Conservation (phyloP, 2,888 invertebrate species). For the Orthonychiurus folsomi region DNA sequence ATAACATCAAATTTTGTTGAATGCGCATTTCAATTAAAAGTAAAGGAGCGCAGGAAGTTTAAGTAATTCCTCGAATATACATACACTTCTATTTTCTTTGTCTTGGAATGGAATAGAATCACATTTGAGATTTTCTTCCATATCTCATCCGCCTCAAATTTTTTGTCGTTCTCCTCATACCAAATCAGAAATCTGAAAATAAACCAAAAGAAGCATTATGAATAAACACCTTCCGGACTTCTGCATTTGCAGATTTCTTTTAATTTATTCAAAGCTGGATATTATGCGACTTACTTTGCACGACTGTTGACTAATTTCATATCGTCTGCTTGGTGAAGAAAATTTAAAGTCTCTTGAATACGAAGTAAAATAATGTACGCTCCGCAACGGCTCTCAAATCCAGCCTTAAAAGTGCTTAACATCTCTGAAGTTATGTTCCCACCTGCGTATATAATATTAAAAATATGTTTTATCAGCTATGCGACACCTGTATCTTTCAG, state of each 20-base stretch:
- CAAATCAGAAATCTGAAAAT: slow-evolving; percentile 35
- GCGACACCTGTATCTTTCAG: no score
- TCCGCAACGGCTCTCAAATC: slow-evolving; percentile 32
- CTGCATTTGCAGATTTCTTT: background rate
- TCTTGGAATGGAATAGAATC: slow-evolving; percentile 30
- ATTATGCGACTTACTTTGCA: slow-evolving; percentile 32
- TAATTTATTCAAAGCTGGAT: no score
- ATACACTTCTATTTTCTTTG: slow-evolving; percentile 4
- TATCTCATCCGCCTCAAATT: slow-evolving; percentile 32
- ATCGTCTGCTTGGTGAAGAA: slow-evolving; percentile 36
- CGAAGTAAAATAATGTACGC: slow-evolving; percentile 32
- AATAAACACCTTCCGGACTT: background rate
- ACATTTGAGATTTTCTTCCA: slow-evolving; percentile 39
- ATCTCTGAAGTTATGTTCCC: slow-evolving; percentile 2
- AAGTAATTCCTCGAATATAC: no score
- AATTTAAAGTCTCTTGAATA: slow-evolving; percentile 15
- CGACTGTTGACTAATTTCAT: slow-evolving; percentile 32
- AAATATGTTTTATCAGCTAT: no score
- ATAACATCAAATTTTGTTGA: no score
- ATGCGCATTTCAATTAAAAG: no score
- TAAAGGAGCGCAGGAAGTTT: no score
- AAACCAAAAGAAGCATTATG: no score
- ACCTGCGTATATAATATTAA: background rate
- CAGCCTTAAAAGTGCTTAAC: slow-evolving; percentile 25
- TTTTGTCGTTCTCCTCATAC: slow-evolving; percentile 28